Percentiles rank a stretch among this genome's conserved stretches.
Evolutionary conservation across 2,113 vertebrate genomes (phyloP).

Genomic region (Cnemophilus loriae): DNA sequence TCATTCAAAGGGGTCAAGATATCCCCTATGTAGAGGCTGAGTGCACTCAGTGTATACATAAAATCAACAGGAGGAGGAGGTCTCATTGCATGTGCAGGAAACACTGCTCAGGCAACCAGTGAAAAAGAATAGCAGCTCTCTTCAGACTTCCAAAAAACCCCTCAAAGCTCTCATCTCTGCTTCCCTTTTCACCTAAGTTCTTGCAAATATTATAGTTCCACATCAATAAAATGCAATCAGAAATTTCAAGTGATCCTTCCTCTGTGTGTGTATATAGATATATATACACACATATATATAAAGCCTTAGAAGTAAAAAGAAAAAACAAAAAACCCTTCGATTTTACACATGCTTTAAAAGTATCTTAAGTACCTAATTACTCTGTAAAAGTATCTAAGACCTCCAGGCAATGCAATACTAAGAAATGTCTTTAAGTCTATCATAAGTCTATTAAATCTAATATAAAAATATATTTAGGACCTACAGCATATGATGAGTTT

Average conservation of each 20-base stretch:
- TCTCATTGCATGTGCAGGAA: neutral
- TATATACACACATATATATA: rapidly evolving
- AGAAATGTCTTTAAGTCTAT: neutral
- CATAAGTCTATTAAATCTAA: too few relatives aligned
- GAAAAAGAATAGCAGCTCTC: neutral
- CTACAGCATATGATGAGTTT: neutral
- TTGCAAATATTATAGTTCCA: neutral
- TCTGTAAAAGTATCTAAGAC: neutral
- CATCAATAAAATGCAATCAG: neutral
- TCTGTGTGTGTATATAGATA: rapidly evolving
- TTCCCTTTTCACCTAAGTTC: neutral
- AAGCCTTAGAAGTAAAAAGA: neutral
- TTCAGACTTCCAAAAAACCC: neutral
- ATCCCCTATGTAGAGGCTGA: neutral
- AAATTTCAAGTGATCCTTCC: neutral
- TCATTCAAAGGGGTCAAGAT: neutral
- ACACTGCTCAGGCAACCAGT: neutral
- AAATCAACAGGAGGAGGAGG: neutral
- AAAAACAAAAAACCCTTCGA: neutral
- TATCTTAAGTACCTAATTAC: neutral
- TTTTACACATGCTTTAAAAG: neutral
- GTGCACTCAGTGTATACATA: neutral
- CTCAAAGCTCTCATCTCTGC: neutral
- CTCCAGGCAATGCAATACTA: neutral
- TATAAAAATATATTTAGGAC: neutral